Evolutionary conservation across 2,113 vertebrate genomes (phyloP).

Genomic region (Kryptolebias marmoratus): DNA sequence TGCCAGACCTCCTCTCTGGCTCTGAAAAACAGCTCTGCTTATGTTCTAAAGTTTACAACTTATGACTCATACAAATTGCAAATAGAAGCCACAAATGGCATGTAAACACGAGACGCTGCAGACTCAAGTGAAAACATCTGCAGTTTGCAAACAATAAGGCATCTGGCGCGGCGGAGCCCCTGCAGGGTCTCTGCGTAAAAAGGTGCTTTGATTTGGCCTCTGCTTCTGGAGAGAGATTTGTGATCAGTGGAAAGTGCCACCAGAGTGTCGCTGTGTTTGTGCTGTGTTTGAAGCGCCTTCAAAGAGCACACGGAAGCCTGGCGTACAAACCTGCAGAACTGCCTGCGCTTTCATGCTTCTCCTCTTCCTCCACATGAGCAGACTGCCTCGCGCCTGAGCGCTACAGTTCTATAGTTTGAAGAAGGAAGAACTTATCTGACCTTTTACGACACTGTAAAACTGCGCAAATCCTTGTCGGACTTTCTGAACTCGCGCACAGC

Average conservation of each 20-base stretch:
- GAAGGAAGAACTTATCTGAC: not conserved
- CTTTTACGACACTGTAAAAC: slow-evolving; percentile 40
- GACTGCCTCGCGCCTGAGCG: slow-evolving; percentile 7
- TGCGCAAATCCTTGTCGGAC: slow-evolving; percentile 25
- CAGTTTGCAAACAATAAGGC: slow-evolving; percentile 50
- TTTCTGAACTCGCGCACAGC: not conserved
- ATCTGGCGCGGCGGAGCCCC: slow-evolving; percentile 4
- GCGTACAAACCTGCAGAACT: slow-evolving; percentile 7
- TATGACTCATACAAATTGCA: slow-evolving; percentile 41
- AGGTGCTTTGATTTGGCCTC: not conserved
- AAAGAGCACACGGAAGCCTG: slow-evolving; percentile 17
- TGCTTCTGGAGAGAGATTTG: not conserved
- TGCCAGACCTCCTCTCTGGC: slow-evolving; percentile 20
- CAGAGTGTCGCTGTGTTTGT: slow-evolving; percentile 11
- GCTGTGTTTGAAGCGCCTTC: slow-evolving; percentile 30
- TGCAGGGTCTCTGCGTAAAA: slow-evolving; percentile 18
- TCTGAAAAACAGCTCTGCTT: slow-evolving; percentile 25
- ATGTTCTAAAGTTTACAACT: slow-evolving; percentile 45
- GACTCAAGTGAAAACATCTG: slow-evolving; percentile 73
- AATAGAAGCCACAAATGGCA: slow-evolving; percentile 27
- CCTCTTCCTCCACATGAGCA: not conserved
- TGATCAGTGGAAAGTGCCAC: slow-evolving; percentile 5
- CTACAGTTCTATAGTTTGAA: not conserved
- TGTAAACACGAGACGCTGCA: slow-evolving; percentile 63
- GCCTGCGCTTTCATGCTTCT: not conserved